These are phyloP conservation scores for Hafferia zeledoni DNA, from an alignment of 2,797 vertebrate genomes.

Conservation along the genomic window DNA sequence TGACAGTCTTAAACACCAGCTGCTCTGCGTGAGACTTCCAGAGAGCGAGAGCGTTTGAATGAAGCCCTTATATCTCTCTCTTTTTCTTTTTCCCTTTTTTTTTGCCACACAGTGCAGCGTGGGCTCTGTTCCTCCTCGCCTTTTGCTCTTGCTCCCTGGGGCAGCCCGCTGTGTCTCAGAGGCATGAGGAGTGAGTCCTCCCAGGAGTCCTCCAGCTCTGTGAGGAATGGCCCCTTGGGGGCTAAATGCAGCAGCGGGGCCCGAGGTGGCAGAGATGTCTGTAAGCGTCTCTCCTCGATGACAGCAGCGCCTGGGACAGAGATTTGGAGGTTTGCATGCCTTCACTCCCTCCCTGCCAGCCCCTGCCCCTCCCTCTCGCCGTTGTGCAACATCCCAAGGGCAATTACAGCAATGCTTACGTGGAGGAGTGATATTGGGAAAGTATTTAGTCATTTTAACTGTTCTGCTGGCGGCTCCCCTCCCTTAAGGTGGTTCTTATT, in stretches of 20 bases:
- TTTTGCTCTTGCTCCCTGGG: slow-evolving; percentile 50
- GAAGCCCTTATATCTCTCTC: slow-evolving; percentile 52
- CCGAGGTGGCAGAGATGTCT: not conserved
- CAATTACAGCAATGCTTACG: slow-evolving; percentile 62
- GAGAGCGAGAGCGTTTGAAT: slow-evolving; percentile 29
- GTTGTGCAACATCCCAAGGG: slow-evolving; percentile 67
- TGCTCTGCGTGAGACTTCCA: slow-evolving; percentile 64
- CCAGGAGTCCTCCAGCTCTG: not conserved
- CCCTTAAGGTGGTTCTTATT: slow-evolving; percentile 64
- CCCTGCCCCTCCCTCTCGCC: slow-evolving; percentile 51
- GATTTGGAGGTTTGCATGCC: not conserved
- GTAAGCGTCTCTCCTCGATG: not conserved
- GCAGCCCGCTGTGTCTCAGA: not conserved
- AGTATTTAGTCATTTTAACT: slow-evolving; percentile 67
- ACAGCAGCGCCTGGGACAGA: not conserved
- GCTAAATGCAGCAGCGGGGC: not conserved
- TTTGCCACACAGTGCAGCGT: not conserved
- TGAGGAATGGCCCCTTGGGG: not conserved
- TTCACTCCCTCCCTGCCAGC: slow-evolving; percentile 28
- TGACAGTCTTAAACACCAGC: slow-evolving; percentile 52
- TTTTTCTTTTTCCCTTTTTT: not conserved
- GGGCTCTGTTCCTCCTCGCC: slow-evolving; percentile 31
- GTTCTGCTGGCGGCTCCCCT: slow-evolving; percentile 43
- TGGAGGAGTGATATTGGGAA: slow-evolving; percentile 64
- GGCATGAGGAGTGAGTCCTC: not conserved